phyloP scores from a whole-genome alignment of 92 coral and sea anemone species.

The Porites evermanni region DNA sequence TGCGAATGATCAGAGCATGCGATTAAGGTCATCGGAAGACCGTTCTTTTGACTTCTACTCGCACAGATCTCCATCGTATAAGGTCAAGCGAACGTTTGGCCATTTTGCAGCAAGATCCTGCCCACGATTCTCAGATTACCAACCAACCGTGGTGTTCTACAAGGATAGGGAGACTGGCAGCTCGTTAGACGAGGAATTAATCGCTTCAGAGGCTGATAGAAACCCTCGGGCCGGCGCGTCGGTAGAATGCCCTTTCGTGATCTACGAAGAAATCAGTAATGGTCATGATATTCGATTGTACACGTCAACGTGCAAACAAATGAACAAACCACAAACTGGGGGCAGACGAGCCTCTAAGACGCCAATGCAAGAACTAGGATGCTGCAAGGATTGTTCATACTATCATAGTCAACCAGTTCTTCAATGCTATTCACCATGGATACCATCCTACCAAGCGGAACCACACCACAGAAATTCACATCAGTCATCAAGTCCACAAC shows the following conservation, averaged over 20 bases:
- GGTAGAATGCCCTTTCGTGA: neutral
- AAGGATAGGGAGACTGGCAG: neutral
- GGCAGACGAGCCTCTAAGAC: neutral
- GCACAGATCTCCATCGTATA: no score
- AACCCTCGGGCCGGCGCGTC: neutral
- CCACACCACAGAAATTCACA: no score
- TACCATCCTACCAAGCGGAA: neutral
- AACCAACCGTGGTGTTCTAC: neutral
- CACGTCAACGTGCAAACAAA: neutral
- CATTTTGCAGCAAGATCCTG: no score
- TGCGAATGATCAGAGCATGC: neutral
- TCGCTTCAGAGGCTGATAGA: neutral
- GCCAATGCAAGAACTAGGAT: neutral
- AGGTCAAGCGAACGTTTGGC: no score
- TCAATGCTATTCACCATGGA: neutral
- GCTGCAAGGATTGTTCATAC: neutral
- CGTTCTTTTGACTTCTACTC: no score
- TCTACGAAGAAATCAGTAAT: neutral
- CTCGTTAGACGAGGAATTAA: neutral
- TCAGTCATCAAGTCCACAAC: no score
- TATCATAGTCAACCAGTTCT: neutral
- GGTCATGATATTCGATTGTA: neutral
- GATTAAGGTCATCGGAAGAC: no score
- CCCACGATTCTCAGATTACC: neutral
- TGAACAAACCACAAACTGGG: neutral